Evolutionary conservation across 2,888 invertebrate genomes (phyloP).

Genomic region (Drymonia ruficornis): DNA sequence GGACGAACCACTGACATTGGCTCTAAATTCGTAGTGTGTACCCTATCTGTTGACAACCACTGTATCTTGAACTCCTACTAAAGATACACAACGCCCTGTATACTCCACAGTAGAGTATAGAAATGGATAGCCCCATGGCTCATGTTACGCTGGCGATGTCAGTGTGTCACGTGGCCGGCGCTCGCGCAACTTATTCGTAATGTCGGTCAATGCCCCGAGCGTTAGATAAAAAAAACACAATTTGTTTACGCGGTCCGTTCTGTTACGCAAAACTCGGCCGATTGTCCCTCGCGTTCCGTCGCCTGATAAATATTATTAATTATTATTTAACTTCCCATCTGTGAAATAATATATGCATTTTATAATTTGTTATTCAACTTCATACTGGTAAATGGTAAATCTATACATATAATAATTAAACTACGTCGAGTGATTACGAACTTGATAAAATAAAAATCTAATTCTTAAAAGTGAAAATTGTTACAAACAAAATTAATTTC

Average conservation of each 20-base stretch:
- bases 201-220: slow-evolving; percentile 83
- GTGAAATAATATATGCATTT: slow-evolving; percentile 22
- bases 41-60: slow-evolving; percentile 55
- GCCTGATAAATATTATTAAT: slow-evolving; percentile 42
- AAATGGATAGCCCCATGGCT: slow-evolving; percentile 24
- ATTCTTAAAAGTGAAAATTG: slow-evolving; percentile 14
- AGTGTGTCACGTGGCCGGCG: slow-evolving; percentile 81
- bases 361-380: neutral
- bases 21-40: slow-evolving; percentile 66
- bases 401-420: no score
- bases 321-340: slow-evolving; percentile 33
- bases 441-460: slow-evolving; percentile 6
- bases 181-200: slow-evolving; percentile 80
- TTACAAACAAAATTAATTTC: slow-evolving; percentile 23
- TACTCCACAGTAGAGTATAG: neutral
- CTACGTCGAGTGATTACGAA: slow-evolving; percentile 9
- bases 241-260: slow-evolving; percentile 77
- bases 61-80: slow-evolving; percentile 28
- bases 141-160: slow-evolving; percentile 53
- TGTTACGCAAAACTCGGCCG: slow-evolving; percentile 73
- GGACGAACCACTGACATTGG: slow-evolving; percentile 75
- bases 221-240: slow-evolving; percentile 80
- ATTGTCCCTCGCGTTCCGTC: slow-evolving; percentile 57
- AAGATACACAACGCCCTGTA: slow-evolving; percentile 11
- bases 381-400: neutral